Base-by-base conservation (phyloP, 2,888 invertebrate species). In the Rotaria sp. region DNA sequence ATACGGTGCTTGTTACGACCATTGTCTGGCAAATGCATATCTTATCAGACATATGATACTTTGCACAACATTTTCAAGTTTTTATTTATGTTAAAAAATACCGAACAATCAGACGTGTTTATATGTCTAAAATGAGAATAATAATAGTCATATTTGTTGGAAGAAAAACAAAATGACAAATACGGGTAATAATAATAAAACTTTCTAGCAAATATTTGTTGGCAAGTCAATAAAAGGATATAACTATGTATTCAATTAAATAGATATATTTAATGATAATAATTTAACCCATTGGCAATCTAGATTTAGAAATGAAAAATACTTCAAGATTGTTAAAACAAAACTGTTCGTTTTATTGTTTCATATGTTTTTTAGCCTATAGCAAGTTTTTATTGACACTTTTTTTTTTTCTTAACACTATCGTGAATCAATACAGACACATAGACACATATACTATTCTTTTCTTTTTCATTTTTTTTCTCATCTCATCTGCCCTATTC, bases 1-100 rank as follows among this genome's bases (percentile, higher is more conserved):
- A 67, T 67, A 67, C 67, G 67, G 67, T 67, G 67, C 67, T 67
- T 35, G 35, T 67, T 67, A 67, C 67, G 15, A 67, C 67, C 35
- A 67, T 67, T 35, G 35, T 67, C 67, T 35, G 30, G 35, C 67
- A 67, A 67, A 52, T 67, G 67, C 67, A 35, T 38, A 21, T 30
- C 35, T 35, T 67, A 67, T 67, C 67, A 67, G 67, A 67, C 67
- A 35, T 8, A 35, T 67, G 35, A 67, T 67, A 35, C 18, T 24
- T 24, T 24, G 4, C 52, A 52, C 21, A 52, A 24, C 18, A 15
- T 67, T 35, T 67, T 67, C 35, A 21, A 35, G 7, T 67, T 35
- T 35, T 15, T 67, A 67, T 38, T 67, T 18, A 35, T 67, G 21
- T 35, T 2, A 35, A 67, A 35, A 67, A 59, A 67, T 67, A 0